phyloP scores from a whole-genome alignment of 2,113 vertebrate genomes.

The Paedocypris sp. region DNA sequence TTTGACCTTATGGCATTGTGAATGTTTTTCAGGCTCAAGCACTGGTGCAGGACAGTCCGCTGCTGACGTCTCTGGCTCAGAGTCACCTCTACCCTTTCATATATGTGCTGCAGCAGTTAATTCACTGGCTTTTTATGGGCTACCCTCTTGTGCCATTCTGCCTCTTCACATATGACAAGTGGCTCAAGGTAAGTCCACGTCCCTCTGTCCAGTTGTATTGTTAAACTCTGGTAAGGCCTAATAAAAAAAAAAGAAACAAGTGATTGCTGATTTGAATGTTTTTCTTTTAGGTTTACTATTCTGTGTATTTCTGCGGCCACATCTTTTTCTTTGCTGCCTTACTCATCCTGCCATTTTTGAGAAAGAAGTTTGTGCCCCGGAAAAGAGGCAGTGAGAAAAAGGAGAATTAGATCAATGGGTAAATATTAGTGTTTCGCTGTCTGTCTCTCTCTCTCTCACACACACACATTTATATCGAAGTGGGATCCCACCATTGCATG shows the following conservation, averaged over 20 bases:
- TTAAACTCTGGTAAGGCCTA: no score
- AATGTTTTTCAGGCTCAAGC: constrained; percentile 54
- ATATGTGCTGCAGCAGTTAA: constrained; percentile 76
- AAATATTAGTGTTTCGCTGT: constrained; percentile 15
- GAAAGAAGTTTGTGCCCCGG: constrained; percentile 74
- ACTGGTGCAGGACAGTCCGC: constrained; percentile 72
- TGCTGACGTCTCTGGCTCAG: constrained; percentile 60
- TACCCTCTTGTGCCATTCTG: constrained; percentile 87
- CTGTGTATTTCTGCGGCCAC: constrained; percentile 83
- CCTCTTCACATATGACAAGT: constrained; percentile 93
- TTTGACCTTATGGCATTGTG: not conserved
- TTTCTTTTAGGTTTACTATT: constrained; percentile 76
- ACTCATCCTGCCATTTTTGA: constrained; percentile 72
- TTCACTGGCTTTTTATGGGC: constrained; percentile 95
- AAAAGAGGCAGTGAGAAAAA: constrained; percentile 52
- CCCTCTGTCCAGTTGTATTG: no score
- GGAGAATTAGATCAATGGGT: constrained; percentile 51
- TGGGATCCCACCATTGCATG: no score
- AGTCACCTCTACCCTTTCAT: constrained; percentile 66
- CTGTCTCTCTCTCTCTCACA: not conserved
- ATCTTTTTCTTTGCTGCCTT: constrained; percentile 71
- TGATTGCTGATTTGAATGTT: constrained; percentile 1
- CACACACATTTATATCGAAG: no score
- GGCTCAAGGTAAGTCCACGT: constrained; percentile 71
- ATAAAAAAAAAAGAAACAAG: no score